Percentiles rank a stretch among this genome's conserved stretches.
phyloP scores from a whole-genome alignment of 2,888 invertebrate species.

The Thumatha senex region DNA sequence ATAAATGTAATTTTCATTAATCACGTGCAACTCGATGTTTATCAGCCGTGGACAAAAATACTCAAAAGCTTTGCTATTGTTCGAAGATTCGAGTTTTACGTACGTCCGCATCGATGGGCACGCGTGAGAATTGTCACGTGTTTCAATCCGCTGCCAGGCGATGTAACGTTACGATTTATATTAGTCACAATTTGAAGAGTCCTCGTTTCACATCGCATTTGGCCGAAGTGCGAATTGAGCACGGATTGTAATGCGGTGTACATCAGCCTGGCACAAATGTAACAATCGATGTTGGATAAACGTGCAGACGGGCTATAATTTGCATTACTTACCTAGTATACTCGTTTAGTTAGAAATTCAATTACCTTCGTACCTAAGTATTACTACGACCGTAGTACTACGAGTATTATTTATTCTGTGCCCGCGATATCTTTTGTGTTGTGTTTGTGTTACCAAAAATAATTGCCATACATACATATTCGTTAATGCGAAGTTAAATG shows the following conservation, averaged over 20 bases:
- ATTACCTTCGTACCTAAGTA: no score
- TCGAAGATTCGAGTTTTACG: conserved; percentile 16
- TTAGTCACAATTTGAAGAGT: conserved; percentile 56
- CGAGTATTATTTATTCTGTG: no score
- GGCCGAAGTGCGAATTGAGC: conserved; percentile 29
- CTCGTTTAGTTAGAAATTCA: no score
- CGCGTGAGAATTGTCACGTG: conserved; percentile 62
- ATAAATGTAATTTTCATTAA: no score
- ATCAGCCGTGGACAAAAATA: conserved; percentile 15
- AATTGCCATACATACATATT: no score
- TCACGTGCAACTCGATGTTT: not conserved
- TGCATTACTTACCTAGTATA: not conserved
- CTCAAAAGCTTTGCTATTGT: conserved; percentile 16
- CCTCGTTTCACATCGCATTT: conserved; percentile 59
- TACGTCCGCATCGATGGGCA: conserved; percentile 18
- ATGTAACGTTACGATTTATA: conserved; percentile 68
- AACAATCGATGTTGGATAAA: conserved; percentile 22
- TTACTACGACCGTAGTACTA: no score
- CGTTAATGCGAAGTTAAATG: no score
- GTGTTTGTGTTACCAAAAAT: no score
- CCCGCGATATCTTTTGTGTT: no score
- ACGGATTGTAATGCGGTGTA: conserved; percentile 17
- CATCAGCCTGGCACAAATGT: conserved; percentile 28
- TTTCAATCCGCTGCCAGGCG: conserved; percentile 46
- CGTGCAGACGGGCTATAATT: not conserved